Evolutionary conservation across 1,140 invertebrate genomes (phyloP), one percentile per base, ranked within the genome.

Genomic region (Habropoda laboriosa): DNA sequence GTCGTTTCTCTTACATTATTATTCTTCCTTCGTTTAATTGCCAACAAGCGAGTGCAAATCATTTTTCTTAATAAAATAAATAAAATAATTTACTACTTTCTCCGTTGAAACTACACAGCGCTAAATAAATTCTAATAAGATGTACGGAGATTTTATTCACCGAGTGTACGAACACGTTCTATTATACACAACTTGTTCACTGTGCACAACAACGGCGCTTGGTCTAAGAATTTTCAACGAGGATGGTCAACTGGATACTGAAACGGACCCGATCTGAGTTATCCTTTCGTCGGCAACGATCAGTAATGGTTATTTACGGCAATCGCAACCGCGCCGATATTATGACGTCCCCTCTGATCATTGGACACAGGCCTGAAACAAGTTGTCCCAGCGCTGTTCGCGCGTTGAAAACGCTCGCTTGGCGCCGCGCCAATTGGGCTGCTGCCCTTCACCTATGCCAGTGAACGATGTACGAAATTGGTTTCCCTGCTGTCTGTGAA

Each of bases 381-480:
- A 72, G 76, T 72, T 72, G 76, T 79, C 76, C 47, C 68, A 68
- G 21, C 45, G 67, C 27, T 79, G 45, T 72, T 79, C 76, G 55
- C 76, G 67, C 76, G 55, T 57, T 58, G 49, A 90, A 91, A 89
- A 90, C 90, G 88, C 90, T 92, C 86, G 90, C 91, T 91, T 92
- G 91, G 92, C 90, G n/a, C 5, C 16, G 42, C 30, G 87, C 91
- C 92, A 93, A 92, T 92, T 92, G 92, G 91, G 90, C 87, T 89
- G 74, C 77, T 91, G 92, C 91, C 91, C 90, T 92, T 93, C 91
- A 90, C 84, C 88, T 83, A 90, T 90, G 90, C 90, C 89, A 92
- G 87, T 91, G 88, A 90, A 90, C 90, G 88, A 87, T 90, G 90
- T 89, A 90, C 89, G 84, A 90, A 92, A 91, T 92, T 90, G 90